A percentile compares a stretch with the other conserved stretches of the same genome.
Evolutionary conservation across 2,113 vertebrate genomes (phyloP).

Genomic region (Fulica atra): DNA sequence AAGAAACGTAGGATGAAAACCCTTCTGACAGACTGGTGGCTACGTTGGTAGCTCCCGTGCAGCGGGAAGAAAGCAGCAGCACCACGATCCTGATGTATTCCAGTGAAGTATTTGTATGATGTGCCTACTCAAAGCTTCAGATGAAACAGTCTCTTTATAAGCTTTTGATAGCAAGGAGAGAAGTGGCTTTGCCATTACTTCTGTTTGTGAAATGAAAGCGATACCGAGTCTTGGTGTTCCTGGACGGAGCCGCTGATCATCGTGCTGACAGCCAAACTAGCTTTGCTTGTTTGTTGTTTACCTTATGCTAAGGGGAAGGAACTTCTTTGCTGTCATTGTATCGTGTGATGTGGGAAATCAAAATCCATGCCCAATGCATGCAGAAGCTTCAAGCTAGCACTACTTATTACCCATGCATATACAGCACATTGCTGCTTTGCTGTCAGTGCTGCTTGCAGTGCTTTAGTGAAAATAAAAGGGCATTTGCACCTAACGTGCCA

Average conservation of each 20-base stretch:
- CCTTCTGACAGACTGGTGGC: slow-evolving; percentile 23
- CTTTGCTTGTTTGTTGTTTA: slow-evolving; percentile 51
- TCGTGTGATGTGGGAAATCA: slow-evolving; percentile 67
- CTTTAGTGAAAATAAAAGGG: slow-evolving; percentile 63
- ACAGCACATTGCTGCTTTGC: slow-evolving; percentile 59
- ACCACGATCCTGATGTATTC: not conserved
- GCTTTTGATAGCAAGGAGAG: slow-evolving; percentile 50
- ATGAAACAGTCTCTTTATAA: slow-evolving; percentile 39
- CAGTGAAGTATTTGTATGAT: slow-evolving; percentile 41
- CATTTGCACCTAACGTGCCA: slow-evolving; percentile 31
- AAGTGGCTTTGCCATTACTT: slow-evolving; percentile 60
- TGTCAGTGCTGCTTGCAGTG: slow-evolving; percentile 65
- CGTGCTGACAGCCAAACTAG: slow-evolving; percentile 49
- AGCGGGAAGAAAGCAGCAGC: not conserved
- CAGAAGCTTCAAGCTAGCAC: slow-evolving; percentile 67
- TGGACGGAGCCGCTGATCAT: slow-evolving; percentile 49
- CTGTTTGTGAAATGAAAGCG: slow-evolving; percentile 53
- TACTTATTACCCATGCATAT: slow-evolving; percentile 67
- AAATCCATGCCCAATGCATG: slow-evolving; percentile 55
- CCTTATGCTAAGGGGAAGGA: slow-evolving; percentile 59
- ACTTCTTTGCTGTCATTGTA: slow-evolving; percentile 71
- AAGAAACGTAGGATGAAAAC: slow-evolving; percentile 11
- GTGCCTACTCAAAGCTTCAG: slow-evolving; percentile 47
- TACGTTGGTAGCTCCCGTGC: not conserved
- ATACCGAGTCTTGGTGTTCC: slow-evolving; percentile 29